Evolutionary conservation across 2,797 vertebrate species (phyloP), one percentile per base, ranked within the genome.

Genomic region (Leuciscus waleckii): DNA sequence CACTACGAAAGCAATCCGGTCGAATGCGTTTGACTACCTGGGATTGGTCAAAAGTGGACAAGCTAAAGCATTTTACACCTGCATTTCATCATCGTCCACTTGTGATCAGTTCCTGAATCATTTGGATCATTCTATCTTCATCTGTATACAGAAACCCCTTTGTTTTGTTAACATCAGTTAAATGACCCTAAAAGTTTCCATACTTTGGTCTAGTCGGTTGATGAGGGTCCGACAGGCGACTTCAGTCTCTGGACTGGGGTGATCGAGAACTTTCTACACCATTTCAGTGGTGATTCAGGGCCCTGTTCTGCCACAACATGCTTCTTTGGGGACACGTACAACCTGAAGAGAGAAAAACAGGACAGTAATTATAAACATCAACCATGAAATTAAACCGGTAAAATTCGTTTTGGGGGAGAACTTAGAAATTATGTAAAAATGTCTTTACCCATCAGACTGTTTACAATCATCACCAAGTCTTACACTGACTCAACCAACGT

Each of bases 201-300:
- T 95, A 98, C 97, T 94, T 94, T 97, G 97, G 87, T 98, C 97
- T 35, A 98, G 94, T 9, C 96, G 95, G 91, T 65, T 96, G 81
- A 98, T 93, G 14, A 98, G 93, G 0, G 96, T 96, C 35, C 96
- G 93, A 91, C 97, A 98, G 58, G 97, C 97, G 51, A 96, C 94
- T 89, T 98, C 97, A 0, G 96, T 98, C 92, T 98, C 97, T 0
- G 97, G 97, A 88, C 96, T 98, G 87, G 95, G 97, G 7, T 97
- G 96, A 89, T 98, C 97, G 77, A 98, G 91, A 81, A 96, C 96
- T 88, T 97, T 2, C 97, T 93, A 90, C 97, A 98, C 97, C 97
- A 98, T 74, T 97, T 96, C 82, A 98, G 69, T 0, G 97, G 95
- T 0, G 96, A 97, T 67, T 95, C 96, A 0, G 94, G 92, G 2